Percentiles rank a stretch among this genome's conserved stretches.
phyloP scores from a whole-genome alignment of 1,140 invertebrate genomes.

The Danaus melanippus region DNA sequence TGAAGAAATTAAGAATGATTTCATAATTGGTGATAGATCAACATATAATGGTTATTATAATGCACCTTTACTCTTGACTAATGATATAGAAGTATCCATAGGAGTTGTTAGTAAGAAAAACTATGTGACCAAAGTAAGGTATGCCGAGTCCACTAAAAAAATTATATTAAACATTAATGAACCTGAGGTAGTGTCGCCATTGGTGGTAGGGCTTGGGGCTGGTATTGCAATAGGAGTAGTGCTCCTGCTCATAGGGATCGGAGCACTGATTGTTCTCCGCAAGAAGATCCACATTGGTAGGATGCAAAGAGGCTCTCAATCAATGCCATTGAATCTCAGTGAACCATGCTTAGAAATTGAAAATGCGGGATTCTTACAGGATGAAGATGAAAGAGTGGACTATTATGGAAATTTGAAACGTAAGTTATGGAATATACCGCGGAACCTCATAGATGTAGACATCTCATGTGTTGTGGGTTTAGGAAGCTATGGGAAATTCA shows the following conservation, averaged over 20 bases:
- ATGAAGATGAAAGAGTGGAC: constrained; percentile 79
- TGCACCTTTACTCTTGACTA: constrained; percentile 78
- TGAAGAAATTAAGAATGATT: constrained; percentile 74
- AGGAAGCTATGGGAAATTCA: constrained; percentile 84
- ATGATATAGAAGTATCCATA: constrained; percentile 80
- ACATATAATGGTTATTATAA: constrained; percentile 86
- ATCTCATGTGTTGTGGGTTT: constrained; percentile 77
- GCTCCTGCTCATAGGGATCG: constrained; percentile 56
- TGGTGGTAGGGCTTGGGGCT: constrained; percentile 64
- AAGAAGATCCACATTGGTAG: constrained; percentile 50
- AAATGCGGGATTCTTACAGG: constrained; percentile 81
- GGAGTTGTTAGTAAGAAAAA: constrained; percentile 80
- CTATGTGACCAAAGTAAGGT: constrained; percentile 76
- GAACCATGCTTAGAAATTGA: constrained; percentile 72
- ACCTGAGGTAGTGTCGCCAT: constrained; percentile 52
- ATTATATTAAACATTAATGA: constrained; percentile 66
- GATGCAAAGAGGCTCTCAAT: constrained; percentile 59
- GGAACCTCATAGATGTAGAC: constrained; percentile 79
- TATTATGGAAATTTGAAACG: constrained; percentile 83
- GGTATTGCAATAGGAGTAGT: constrained; percentile 66
- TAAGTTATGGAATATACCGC: constrained; percentile 81
- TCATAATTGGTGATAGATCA: constrained; percentile 83
- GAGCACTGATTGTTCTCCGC: constrained; percentile 59
- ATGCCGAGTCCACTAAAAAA: constrained; percentile 74
- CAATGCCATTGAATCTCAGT: constrained; percentile 68